Base-by-base conservation (phyloP, 1,140 invertebrate species). In the Papilio dardanus region DNA sequence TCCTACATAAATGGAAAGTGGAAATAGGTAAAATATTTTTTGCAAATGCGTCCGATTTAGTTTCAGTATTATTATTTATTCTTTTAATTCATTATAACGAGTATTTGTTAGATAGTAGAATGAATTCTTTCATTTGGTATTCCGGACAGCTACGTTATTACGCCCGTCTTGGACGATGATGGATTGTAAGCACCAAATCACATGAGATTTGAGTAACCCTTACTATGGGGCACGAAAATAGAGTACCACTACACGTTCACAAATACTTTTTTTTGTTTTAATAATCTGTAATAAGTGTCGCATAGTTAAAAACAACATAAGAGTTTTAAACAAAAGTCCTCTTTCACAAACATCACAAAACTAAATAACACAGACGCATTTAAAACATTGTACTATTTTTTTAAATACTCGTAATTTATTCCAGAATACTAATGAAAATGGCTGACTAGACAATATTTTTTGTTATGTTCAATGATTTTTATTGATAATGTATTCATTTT, bases 181-280 rank as follows among this genome's bases (percentile, higher is more conserved):
- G 88, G 88, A 92, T 92, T 88, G 88, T 88, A 80, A 83, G 84
- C 81, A 79, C 79, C 82, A 79, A 87, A 80, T 84, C 90, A 89
- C 90, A 89, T 87, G 90, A 92, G 90, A 89, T 87, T 92, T 90
- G 79, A 77, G 71, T 68, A 80, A 77, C 76, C 81, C 79, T 83
- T 83, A 82, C 67, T 28, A 82, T 76, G 65, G 75, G 86, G 77
- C 82, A 80, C 84, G 80, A 30, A 69, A 81, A 80, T 78, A n/a
- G 81, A 62, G 33, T 50, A 16, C n/a, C 31, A 31, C 10, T 31
- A 28, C n/a, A n/a, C n/a, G n/a, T n/a, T 24, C n/a, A 21, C 2
- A 31, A 19, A 7, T 3, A 31, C 40, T 37, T 58, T 21, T 66
- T n/a, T 66, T 33, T 30, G n/a, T n/a, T n/a, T n/a, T n/a, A n/a